Percentiles rank a stretch among this genome's conserved stretches.
Conservation (phyloP, 2,888 invertebrate genomes). For the Sarcophaga variegata region DNA sequence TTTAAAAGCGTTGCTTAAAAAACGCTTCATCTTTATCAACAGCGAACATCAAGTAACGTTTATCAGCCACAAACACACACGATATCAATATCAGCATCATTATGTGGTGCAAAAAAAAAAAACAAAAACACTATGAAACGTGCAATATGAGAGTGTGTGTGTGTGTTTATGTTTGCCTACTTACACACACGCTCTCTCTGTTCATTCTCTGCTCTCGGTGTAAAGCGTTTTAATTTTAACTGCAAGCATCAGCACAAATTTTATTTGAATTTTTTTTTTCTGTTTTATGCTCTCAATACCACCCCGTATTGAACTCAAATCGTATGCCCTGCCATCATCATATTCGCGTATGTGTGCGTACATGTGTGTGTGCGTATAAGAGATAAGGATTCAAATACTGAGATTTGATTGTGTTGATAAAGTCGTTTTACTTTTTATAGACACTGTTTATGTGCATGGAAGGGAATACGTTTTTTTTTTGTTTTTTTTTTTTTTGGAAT, state of each 20-base stretch:
- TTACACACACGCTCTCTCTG: not conserved
- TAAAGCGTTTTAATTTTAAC: slow-evolving; percentile 53
- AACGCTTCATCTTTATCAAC: not conserved
- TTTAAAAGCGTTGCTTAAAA: no score
- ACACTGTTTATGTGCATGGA: no score
- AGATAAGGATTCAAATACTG: not conserved
- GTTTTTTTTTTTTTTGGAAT: no score
- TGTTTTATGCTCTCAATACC: not conserved
- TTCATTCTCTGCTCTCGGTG: not conserved
- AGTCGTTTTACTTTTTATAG: not conserved
- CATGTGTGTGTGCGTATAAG: not conserved
- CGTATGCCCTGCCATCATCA: not conserved
- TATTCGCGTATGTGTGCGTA: not conserved
- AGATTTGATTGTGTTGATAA: not conserved
- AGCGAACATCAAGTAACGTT: not conserved
- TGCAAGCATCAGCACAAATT: slow-evolving; percentile 54
- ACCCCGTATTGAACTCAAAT: slow-evolving; percentile 13
- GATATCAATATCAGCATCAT: slow-evolving; percentile 37
- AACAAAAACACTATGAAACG: not conserved
- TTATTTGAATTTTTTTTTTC: not conserved
- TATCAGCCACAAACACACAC: slow-evolving; percentile 11
- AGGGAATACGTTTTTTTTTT: no score
- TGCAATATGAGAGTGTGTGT: not conserved
- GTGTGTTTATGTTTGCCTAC: not conserved
- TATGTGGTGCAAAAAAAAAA: not conserved